phyloP scores from a whole-genome alignment of 2,797 vertebrate species.

The Eulemur rubriventer region DNA sequence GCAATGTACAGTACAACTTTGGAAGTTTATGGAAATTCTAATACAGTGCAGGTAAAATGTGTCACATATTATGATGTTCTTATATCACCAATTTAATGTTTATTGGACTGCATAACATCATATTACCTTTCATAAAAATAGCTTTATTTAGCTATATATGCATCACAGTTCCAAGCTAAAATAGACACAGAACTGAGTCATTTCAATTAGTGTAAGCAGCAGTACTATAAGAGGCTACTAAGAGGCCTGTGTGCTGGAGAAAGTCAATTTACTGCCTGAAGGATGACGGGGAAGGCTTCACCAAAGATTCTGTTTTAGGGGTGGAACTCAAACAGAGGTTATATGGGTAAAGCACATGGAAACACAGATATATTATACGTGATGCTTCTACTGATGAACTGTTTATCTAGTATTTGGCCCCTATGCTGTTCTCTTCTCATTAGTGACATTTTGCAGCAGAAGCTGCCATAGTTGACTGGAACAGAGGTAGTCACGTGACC shows the following conservation, averaged over 20 bases:
- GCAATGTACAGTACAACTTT: background rate
- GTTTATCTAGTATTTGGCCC: background rate
- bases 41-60: background rate
- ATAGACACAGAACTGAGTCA: background rate
- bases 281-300: background rate
- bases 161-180: background rate
- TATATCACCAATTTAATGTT: background rate
- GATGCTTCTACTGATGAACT: background rate
- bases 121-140: background rate
- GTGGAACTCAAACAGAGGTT: background rate
- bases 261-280: background rate
- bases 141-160: background rate
- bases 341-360: background rate
- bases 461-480: background rate
- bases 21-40: background rate
- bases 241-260: background rate
- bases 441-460: background rate
- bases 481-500: background rate
- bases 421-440: background rate
- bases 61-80: background rate
- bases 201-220: background rate
- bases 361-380: fast-evolving
- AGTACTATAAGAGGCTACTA: background rate
- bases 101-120: background rate
- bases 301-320: background rate